phyloP scores from a whole-genome alignment of 2,888 invertebrate genomes.

The Amblyteles armatorius region DNA sequence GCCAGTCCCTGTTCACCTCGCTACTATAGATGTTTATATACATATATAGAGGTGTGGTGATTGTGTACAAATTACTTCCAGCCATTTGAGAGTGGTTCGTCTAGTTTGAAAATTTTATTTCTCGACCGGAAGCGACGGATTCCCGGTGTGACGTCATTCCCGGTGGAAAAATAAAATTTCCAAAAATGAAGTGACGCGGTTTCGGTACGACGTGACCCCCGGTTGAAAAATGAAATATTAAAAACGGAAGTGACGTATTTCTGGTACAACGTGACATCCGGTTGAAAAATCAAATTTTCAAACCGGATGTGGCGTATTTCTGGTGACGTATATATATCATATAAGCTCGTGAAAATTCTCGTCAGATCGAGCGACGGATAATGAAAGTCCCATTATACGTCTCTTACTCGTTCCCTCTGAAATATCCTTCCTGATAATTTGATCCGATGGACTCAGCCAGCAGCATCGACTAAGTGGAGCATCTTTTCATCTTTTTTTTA shows the following conservation, averaged over 20 bases:
- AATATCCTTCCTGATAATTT: constrained; percentile 24
- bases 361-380: neutral
- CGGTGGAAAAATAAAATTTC: neutral
- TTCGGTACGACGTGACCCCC: neutral
- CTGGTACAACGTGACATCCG: too few species aligned
- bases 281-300: neutral
- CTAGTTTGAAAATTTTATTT: neutral
- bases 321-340: neutral
- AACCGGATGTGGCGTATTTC: neutral
- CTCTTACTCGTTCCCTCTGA: neutral
- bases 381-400: neutral
- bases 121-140: neutral
- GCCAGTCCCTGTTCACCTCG: neutral
- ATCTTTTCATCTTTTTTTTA: constrained; percentile 5
- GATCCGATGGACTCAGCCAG: constrained; percentile 29
- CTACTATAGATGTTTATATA: constrained; percentile 5
- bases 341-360: constrained; percentile 7
- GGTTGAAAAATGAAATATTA: neutral
- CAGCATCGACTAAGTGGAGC: constrained; percentile 12
- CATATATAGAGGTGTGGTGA: neutral
- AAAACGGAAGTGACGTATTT: too few species aligned
- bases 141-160: neutral
- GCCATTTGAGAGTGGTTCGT: too few species aligned
- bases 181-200: neutral
- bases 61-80: neutral